phyloP scores from a whole-genome alignment of 2,888 invertebrate genomes.

The Synanthedon tipuliformis region DNA sequence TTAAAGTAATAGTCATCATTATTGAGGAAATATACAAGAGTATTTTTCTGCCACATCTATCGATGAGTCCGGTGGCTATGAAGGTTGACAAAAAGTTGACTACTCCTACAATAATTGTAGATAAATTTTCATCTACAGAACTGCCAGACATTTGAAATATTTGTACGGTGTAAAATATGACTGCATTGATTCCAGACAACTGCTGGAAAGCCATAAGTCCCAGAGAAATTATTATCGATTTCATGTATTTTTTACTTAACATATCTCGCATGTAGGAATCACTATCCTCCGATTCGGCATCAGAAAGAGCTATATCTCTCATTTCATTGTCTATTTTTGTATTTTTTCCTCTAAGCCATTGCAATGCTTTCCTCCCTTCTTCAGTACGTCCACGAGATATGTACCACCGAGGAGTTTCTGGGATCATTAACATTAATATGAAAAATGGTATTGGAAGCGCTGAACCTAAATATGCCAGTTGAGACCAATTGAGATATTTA shows the following conservation, averaged over 20 bases:
- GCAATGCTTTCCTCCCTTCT: constrained; percentile 81
- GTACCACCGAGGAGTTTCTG: constrained; percentile 95
- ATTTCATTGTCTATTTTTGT: constrained; percentile 84
- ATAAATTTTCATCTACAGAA: constrained; percentile 79
- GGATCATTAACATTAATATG: constrained; percentile 84
- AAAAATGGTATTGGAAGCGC: constrained; percentile 82
- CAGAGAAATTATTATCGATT: constrained; percentile 84
- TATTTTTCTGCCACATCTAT: constrained; percentile 88
- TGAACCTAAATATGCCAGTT: constrained; percentile 83
- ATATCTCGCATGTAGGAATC: constrained; percentile 75
- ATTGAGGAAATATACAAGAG: constrained; percentile 86
- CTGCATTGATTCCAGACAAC: constrained; percentile 93
- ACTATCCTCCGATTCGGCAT: constrained; percentile 75
- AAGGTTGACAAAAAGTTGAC: constrained; percentile 94
- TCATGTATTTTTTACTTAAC: constrained; percentile 76
- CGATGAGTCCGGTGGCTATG: constrained; percentile 87
- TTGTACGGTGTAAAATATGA: constrained; percentile 92
- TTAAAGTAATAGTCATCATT: constrained; percentile 81
- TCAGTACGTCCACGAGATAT: constrained; percentile 81
- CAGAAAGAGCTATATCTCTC: constrained; percentile 77
- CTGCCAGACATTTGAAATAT: constrained; percentile 91
- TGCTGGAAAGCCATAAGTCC: constrained; percentile 97
- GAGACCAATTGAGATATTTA: constrained; percentile 83
- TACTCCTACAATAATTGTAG: constrained; percentile 88
- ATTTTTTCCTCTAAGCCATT: constrained; percentile 85